Conservation (phyloP, 2,888 invertebrate species). For the Xylota sylvarum region DNA sequence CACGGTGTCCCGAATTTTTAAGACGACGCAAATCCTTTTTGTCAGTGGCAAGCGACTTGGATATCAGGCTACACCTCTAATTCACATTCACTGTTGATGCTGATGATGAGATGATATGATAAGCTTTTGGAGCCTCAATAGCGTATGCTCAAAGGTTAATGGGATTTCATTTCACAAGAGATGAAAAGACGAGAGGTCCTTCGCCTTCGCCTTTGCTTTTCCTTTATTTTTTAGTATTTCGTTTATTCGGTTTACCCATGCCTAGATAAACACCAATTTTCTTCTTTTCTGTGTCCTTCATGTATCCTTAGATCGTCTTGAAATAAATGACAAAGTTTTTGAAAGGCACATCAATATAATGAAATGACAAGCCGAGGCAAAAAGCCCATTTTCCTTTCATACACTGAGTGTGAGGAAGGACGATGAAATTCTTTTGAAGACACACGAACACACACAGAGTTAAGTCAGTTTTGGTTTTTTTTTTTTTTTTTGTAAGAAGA, state of each 20-base stretch:
- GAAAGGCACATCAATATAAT: slow-evolving; percentile 76
- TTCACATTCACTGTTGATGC: slow-evolving; percentile 60
- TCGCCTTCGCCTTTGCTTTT: slow-evolving; percentile 40
- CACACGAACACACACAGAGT: not conserved
- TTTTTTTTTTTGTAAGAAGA: not conserved
- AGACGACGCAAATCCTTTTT: slow-evolving; percentile 28
- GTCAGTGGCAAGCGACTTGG: not conserved
- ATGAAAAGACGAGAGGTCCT: slow-evolving; percentile 52
- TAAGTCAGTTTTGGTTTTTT: not conserved
- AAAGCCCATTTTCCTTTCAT: slow-evolving; percentile 47
- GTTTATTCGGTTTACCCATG: slow-evolving; percentile 62
- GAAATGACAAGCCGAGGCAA: slow-evolving; percentile 69
- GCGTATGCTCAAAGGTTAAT: slow-evolving; percentile 65
- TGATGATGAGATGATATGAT: slow-evolving; percentile 72
- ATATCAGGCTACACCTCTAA: slow-evolving; percentile 63
- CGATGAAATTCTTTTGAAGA: slow-evolving; percentile 61
- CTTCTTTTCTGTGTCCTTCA: slow-evolving; percentile 42
- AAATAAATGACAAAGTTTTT: slow-evolving; percentile 75
- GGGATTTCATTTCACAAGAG: slow-evolving; percentile 63
- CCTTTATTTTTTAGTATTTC: slow-evolving; percentile 23
- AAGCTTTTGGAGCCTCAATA: slow-evolving; percentile 50
- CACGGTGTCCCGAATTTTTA: slow-evolving; percentile 33
- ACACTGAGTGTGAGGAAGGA: slow-evolving; percentile 24
- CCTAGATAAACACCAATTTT: slow-evolving; percentile 70
- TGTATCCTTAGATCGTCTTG: slow-evolving; percentile 68